Conservation (phyloP, 1,140 invertebrate species). For the Brachionus sp. region DNA sequence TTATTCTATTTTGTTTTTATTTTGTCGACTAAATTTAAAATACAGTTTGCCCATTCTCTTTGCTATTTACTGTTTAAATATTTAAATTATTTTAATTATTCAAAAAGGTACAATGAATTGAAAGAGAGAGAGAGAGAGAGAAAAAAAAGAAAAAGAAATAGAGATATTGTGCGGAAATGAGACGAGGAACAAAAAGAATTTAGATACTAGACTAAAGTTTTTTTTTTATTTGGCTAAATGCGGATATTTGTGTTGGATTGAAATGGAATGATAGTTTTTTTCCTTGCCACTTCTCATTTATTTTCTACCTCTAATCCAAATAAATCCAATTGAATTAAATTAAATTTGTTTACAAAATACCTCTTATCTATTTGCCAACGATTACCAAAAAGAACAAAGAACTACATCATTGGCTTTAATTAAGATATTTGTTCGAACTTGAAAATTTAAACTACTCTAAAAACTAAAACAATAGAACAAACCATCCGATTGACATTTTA, state of each 20-base stretch:
- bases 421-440: slow-evolving; percentile 1
- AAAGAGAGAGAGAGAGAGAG: background rate
- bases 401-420: background rate
- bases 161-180: background rate
- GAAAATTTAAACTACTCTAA: background rate
- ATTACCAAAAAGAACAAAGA: background rate
- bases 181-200: slow-evolving; percentile 13
- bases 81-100: slow-evolving; percentile 43
- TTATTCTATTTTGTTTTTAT: background rate
- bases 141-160: background rate
- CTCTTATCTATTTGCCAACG: slow-evolving; percentile 30
- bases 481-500: slow-evolving; percentile 29
- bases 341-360: slow-evolving; percentile 38
- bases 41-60: background rate
- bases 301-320: slow-evolving; percentile 10
- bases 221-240: slow-evolving; percentile 20
- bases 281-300: slow-evolving; percentile 2
- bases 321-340: background rate
- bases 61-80: slow-evolving; percentile 29
- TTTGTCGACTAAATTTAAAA: background rate
- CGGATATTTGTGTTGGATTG: slow-evolving; percentile 43
- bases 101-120: background rate
- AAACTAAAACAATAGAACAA: slow-evolving; percentile 19
- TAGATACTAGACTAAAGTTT: background rate
- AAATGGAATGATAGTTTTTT: slow-evolving; percentile 37